Conservation (phyloP, 1,140 invertebrate species). For the Drosophila pruinosa region DNA sequence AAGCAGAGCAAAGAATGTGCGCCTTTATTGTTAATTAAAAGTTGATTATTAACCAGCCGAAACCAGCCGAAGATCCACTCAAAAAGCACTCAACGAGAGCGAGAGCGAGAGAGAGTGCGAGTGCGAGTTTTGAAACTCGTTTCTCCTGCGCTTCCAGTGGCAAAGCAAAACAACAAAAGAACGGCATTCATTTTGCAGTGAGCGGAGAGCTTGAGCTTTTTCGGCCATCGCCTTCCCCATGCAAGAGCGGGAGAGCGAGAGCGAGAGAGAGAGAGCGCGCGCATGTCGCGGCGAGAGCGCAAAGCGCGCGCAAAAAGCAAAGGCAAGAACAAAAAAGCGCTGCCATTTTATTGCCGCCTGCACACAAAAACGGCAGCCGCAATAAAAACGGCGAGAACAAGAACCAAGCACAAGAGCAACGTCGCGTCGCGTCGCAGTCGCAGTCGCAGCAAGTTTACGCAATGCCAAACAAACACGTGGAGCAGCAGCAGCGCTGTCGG, state of each 20-base stretch:
- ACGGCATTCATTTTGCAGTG: constrained; percentile 65
- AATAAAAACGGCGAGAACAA: constrained; percentile 22
- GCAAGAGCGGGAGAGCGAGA: constrained; percentile 14
- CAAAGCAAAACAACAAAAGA: constrained; percentile 41
- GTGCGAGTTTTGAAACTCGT: too few species aligned
- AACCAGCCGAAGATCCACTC: constrained; percentile 21
- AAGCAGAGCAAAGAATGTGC: neutral
- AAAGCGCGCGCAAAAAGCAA: constrained; percentile 38
- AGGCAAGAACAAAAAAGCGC: neutral
- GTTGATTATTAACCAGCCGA: constrained; percentile 38
- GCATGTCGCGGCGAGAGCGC: constrained; percentile 24
- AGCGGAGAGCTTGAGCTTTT: constrained; percentile 45
- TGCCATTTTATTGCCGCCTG: constrained; percentile 35
- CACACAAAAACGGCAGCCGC: constrained; percentile 17
- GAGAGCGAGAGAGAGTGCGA: constrained; percentile 18
- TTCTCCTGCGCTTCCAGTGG: constrained; percentile 58
- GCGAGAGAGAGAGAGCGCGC: constrained; percentile 16
- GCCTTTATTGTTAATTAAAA: constrained; percentile 57
- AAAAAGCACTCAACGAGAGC: constrained; percentile 24
- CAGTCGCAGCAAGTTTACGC: constrained; percentile 64
- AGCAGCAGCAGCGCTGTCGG: constrained; percentile 49
- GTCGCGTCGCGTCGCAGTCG: constrained; percentile 15
- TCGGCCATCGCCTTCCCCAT: constrained; percentile 21
- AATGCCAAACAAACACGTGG: constrained; percentile 73
- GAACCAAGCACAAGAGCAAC: constrained; percentile 12